Conservation (phyloP, 2,888 invertebrate genomes). For the Hyposoter didymator region DNA sequence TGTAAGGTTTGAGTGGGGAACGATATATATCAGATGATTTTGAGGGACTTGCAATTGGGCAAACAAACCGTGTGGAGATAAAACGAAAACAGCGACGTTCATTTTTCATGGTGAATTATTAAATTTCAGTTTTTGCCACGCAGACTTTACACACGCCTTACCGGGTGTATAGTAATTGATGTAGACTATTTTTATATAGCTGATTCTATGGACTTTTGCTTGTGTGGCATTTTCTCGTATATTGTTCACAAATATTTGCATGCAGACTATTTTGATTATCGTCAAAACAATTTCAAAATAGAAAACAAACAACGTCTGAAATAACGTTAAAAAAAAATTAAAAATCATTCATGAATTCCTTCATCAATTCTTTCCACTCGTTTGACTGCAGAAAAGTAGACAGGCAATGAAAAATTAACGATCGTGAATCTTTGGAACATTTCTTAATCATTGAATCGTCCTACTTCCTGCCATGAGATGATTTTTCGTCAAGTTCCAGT, state of each 20-base stretch:
- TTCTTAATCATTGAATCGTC: background rate
- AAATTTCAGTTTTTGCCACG: background rate
- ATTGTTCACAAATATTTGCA: background rate
- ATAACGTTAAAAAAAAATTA: background rate
- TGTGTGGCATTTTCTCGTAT: background rate
- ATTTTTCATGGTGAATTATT: background rate
- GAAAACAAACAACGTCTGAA: background rate
- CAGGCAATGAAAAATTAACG: background rate
- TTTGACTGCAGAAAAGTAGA: background rate
- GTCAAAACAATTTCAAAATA: background rate
- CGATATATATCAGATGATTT: background rate
- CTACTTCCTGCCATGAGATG: background rate
- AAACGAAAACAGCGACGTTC: slow-evolving; percentile 2
- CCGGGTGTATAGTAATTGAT: background rate
- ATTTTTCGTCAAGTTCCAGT: background rate
- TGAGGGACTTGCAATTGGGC: slow-evolving; percentile 16
- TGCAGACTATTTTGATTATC: background rate
- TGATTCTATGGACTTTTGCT: background rate
- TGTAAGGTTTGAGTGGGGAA: background rate
- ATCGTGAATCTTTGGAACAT: background rate
- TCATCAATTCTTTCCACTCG: background rate
- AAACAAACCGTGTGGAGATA: slow-evolving; percentile 32
- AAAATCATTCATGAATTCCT: background rate
- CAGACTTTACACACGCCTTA: background rate
- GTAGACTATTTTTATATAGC: background rate